These are phyloP conservation scores for Bothrops jararaca DNA, from an alignment of 2,113 vertebrate genomes.

Conservation along the genomic window DNA sequence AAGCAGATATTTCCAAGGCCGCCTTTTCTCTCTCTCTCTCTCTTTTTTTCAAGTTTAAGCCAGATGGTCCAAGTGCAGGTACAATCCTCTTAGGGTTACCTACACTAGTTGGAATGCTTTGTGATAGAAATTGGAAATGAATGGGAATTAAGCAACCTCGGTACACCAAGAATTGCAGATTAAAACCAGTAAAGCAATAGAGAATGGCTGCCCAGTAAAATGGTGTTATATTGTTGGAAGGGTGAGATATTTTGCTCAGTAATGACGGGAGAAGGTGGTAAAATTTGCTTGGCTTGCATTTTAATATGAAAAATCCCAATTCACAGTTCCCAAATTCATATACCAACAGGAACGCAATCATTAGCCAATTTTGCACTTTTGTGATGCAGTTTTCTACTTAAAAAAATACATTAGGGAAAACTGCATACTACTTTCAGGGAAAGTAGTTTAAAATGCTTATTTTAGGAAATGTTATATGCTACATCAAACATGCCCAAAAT, in stretches of 20 bases:
- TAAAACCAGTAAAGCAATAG: neutral
- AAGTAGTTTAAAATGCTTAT: neutral
- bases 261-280: neutral
- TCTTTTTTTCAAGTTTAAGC: constrained; percentile 4
- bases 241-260: neutral
- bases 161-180: neutral
- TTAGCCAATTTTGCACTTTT: neutral
- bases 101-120: constrained; percentile 1
- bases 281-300: neutral
- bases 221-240: neutral
- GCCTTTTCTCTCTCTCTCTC: neutral
- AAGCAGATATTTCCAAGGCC: neutral
- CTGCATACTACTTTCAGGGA: neutral
- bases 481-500: neutral
- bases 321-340: neutral
- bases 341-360: neutral
- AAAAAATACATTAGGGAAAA: neutral
- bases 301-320: neutral
- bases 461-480: neutral
- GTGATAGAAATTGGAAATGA: neutral
- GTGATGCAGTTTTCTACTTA: neutral
- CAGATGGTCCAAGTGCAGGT: neutral
- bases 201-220: neutral
- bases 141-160: neutral
- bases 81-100: neutral